phyloP scores from a whole-genome alignment of 2,113 vertebrate genomes.

The Columba janthina region DNA sequence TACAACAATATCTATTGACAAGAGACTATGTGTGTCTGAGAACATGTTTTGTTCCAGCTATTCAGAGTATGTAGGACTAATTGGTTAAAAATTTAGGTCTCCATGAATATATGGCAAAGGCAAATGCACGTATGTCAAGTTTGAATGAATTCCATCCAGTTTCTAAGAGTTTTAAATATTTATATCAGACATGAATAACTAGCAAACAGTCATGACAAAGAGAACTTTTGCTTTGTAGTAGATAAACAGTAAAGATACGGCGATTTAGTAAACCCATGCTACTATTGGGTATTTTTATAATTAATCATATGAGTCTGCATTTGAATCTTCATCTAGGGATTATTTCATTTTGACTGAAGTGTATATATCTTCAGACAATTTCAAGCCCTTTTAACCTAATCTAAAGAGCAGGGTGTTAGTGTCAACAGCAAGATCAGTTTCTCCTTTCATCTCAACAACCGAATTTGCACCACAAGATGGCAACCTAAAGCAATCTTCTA shows the following conservation, averaged over 20 bases:
- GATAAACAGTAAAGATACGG: background rate
- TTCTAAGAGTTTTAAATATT: background rate
- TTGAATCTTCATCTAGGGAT: background rate
- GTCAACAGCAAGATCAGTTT: background rate
- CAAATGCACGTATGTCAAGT: background rate
- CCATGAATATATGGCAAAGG: background rate
- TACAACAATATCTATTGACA: background rate
- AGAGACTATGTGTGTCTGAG: background rate
- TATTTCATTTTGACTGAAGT: background rate
- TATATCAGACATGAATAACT: background rate
- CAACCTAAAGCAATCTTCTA: slow-evolving; percentile 53
- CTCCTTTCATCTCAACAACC: background rate
- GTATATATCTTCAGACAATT: background rate
- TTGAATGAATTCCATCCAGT: background rate
- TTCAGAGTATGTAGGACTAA: background rate
- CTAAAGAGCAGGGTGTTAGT: background rate
- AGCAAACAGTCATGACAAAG: background rate
- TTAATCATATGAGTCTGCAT: background rate
- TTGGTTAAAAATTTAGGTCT: background rate
- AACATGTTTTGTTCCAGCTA: background rate
- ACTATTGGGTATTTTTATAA: background rate
- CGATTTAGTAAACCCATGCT: background rate
- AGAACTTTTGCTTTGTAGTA: background rate
- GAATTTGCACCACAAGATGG: slow-evolving; percentile 63
- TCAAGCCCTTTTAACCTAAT: background rate